These are phyloP conservation scores for Scaptodrosophila latifasciaeformis DNA, from an alignment of 2,888 invertebrate species.

Conservation along the genomic window DNA sequence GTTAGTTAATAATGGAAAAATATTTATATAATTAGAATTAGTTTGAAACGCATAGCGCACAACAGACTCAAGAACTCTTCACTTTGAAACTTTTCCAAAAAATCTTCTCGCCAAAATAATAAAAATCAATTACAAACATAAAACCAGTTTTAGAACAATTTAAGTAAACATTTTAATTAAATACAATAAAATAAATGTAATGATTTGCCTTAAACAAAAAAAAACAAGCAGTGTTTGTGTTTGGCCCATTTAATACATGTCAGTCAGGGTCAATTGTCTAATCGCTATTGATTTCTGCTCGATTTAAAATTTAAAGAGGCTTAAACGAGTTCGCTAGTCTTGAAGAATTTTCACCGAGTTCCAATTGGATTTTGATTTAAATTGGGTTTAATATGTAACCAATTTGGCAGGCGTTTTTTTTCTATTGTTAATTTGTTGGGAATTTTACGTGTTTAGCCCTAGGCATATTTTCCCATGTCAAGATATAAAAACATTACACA, in stretches of 20 bases:
- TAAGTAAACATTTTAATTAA: slow-evolving; percentile 28
- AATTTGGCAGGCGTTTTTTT: slow-evolving; percentile 25
- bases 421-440: too few relatives aligned
- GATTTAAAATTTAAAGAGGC: neutral
- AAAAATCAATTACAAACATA: slow-evolving; percentile 12
- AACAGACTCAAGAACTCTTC: slow-evolving; percentile 37
- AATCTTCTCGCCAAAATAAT: neutral
- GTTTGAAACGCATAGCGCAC: slow-evolving; percentile 55
- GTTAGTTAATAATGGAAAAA: slow-evolving; percentile 3
- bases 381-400: slow-evolving; percentile 31
- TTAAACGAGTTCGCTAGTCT: neutral
- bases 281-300: slow-evolving; percentile 22
- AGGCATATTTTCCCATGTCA: too few relatives aligned
- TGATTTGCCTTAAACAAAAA: slow-evolving; percentile 38
- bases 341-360: too few relatives aligned
- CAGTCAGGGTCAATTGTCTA: neutral
- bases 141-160: neutral
- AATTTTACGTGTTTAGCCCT: too few relatives aligned
- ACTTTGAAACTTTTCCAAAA: too few relatives aligned
- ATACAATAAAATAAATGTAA: slow-evolving; percentile 31
- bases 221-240: neutral
- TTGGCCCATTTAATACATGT: too few relatives aligned
- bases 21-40: slow-evolving; percentile 7
- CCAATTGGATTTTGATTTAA: too few relatives aligned
- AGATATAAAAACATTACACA: too few relatives aligned